These are phyloP conservation scores for Acipenser transmontanus DNA, from an alignment of 2,797 vertebrate genomes.

Conservation along the genomic window DNA sequence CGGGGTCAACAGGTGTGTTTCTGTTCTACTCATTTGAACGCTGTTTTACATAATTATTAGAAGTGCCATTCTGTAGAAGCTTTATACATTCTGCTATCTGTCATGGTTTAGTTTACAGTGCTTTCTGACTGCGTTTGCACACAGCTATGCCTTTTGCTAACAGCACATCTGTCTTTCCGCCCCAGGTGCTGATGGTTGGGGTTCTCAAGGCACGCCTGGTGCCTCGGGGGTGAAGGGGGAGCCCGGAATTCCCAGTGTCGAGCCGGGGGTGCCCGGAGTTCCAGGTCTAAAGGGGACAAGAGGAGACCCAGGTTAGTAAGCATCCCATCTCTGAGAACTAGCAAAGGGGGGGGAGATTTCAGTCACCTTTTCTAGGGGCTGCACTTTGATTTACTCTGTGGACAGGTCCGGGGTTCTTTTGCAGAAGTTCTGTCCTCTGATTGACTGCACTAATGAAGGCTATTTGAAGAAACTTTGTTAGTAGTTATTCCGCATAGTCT, in stretches of 20 bases:
- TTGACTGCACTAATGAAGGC: too few species aligned
- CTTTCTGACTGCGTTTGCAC: too few species aligned
- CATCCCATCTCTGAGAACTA: too few species aligned
- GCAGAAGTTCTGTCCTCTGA: too few species aligned
- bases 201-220: slow-evolving; percentile 69
- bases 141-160: neutral
- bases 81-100: too few species aligned
- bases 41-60: too few species aligned
- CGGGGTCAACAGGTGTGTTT: slow-evolving; percentile 65
- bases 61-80: too few species aligned
- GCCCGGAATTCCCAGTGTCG: slow-evolving; percentile 61
- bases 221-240: slow-evolving; percentile 69
- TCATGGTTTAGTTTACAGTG: too few species aligned
- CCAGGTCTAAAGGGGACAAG: slow-evolving; percentile 68
- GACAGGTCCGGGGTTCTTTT: neutral
- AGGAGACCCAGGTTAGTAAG: slow-evolving; percentile 68
- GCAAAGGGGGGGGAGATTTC: too few species aligned
- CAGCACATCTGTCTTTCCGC: neutral
- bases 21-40: too few species aligned
- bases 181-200: slow-evolving; percentile 66
- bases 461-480: neutral
- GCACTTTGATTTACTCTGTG: too few species aligned
- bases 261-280: slow-evolving; percentile 60
- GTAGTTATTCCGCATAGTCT: neutral
- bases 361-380: too few species aligned